Conservation (phyloP, 2,797 vertebrate species). For the Oreortyx pictus region DNA sequence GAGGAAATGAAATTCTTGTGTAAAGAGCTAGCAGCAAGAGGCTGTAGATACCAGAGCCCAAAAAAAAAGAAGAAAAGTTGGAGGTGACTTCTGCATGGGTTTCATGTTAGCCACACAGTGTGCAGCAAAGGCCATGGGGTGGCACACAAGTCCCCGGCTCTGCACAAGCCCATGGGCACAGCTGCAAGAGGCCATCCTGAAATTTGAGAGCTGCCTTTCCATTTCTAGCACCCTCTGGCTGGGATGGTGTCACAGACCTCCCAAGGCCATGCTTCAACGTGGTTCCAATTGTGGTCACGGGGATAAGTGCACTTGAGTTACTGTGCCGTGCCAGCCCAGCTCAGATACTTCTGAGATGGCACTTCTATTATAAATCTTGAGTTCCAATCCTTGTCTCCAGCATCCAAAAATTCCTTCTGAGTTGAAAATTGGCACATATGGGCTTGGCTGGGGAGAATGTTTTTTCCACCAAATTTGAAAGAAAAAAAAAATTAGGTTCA, state of each 20-base stretch:
- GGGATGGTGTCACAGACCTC: neutral
- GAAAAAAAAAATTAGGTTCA: neutral
- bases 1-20: neutral
- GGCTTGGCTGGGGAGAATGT: neutral
- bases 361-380: constrained; percentile 9
- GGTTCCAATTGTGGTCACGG: constrained; percentile 38
- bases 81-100: neutral
- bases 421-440: neutral
- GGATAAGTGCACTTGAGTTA: neutral
- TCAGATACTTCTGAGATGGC: neutral
- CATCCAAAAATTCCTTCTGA: constrained; percentile 39
- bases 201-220: neutral
- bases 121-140: neutral
- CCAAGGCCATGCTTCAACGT: neutral
- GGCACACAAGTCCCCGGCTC: neutral
- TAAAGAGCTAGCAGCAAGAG: neutral
- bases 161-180: neutral
- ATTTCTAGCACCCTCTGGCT: neutral
- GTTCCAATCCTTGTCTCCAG: constrained; percentile 19
- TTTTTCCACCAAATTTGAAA: constrained; percentile 34
- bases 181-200: fast-evolving
- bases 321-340: neutral
- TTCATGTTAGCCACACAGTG: too few relatives aligned
- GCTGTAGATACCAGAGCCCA: too few relatives aligned
- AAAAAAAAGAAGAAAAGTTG: neutral